Evolutionary conservation across 2,888 invertebrate genomes (phyloP).

Genomic region (Ennomos quercinarius): DNA sequence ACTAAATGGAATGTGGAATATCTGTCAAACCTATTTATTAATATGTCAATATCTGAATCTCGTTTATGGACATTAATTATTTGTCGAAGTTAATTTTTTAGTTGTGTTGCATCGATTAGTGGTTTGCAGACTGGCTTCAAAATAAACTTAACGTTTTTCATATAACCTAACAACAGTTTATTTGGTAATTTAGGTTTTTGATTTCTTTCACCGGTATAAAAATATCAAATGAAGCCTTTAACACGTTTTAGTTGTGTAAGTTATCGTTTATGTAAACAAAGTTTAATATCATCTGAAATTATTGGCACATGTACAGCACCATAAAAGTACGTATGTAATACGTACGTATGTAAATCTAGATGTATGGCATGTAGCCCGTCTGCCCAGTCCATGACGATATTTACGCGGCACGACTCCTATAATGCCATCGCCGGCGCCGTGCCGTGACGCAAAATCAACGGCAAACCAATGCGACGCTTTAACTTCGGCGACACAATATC

Average conservation of each 20-base stretch:
- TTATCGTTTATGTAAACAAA: too few relatives aligned
- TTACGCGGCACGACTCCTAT: conserved; percentile 17
- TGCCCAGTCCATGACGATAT: conserved; percentile 9
- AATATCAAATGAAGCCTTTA: too few relatives aligned
- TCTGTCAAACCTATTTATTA: conserved; percentile 41
- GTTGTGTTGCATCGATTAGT: conserved; percentile 41
- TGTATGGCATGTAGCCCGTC: background rate
- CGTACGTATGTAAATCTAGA: background rate
- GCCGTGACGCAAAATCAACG: conserved; percentile 30
- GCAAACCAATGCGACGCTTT: conserved; percentile 26
- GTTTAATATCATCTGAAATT: too few relatives aligned
- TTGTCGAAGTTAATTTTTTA: conserved; percentile 41
- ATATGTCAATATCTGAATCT: conserved; percentile 48
- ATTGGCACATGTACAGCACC: too few relatives aligned
- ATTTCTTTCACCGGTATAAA: too few relatives aligned
- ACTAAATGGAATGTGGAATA: conserved; percentile 53
- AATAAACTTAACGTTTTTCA: background rate
- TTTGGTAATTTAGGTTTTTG: too few relatives aligned
- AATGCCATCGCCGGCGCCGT: conserved; percentile 56
- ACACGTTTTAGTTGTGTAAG: too few relatives aligned
- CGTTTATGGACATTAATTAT: conserved; percentile 26
- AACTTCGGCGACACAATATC: conserved; percentile 54
- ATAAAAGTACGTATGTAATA: background rate
- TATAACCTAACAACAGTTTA: too few relatives aligned
- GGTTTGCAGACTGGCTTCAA: conserved; percentile 5